Evolutionary conservation across 2,888 invertebrate species (phyloP), one percentile per base, ranked within the genome.

Genomic region (Sipunculus nudus): DNA sequence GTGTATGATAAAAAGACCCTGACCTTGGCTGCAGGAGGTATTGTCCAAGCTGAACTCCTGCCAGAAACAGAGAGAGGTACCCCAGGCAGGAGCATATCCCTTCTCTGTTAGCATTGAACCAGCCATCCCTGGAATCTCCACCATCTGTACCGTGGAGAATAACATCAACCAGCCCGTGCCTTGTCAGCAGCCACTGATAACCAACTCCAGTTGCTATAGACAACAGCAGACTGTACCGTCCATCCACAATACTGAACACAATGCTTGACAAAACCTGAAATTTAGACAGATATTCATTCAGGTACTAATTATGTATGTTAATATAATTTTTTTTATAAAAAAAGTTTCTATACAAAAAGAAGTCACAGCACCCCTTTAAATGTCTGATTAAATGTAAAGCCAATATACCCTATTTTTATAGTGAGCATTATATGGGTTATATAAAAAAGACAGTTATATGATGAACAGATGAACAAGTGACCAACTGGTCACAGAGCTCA

Each of bases 91-190:
- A 96, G 25, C 89, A 88, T 39, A 98, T 84, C 0, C 98, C 98
- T 85, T 99, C 98, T 59, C 93, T 88, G 84, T 99, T 99, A 0
- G 96, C 93, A 45, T 88, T 85, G 4, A 96, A 66, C 32, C 94
- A 85, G 55, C 86, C 87, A 40, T 84, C 82, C 52, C 81, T 65
- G 4, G 70, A 67, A 2, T 74, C 79, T 3, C 57, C 45, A 1
- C 78, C 77, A 63, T 78, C 75, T 4, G 49, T 35, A 4, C 79
- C 79, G 19, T 70, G 86, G 72, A 93, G 87, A 0, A 94, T 89
- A 88, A 76, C 94, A 0, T 88, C 81, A 65, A 88, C 88, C n/a
- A 93, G 77, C 1, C 90, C 89, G 40, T 54, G 57, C 49, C 78
- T 74, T 35, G 86, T 87, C 61, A 92, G 85, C 0, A 89, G 61